These are phyloP conservation scores for Griposia aprilina DNA, from an alignment of 2,888 invertebrate species.

Conservation along the genomic window DNA sequence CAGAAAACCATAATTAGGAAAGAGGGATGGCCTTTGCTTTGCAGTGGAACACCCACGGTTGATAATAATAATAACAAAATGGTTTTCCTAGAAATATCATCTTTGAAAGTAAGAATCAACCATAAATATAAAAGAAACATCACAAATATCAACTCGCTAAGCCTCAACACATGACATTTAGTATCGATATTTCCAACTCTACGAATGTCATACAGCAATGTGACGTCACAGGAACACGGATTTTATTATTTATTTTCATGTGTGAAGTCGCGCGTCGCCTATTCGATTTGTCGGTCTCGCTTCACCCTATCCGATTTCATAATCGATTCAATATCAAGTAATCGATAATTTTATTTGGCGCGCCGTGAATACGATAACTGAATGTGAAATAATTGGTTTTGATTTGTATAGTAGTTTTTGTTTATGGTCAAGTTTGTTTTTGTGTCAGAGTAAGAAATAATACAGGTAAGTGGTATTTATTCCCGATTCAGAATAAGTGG, in stretches of 20 bases:
- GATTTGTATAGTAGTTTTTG: constrained; percentile 56
- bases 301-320: constrained; percentile 43
- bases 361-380: constrained; percentile 53
- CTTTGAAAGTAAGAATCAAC: background rate
- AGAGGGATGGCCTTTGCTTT: background rate
- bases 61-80: background rate
- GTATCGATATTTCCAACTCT: constrained; percentile 36
- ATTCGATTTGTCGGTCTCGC: constrained; percentile 54
- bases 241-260: constrained; percentile 48
- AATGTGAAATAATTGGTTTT: constrained; percentile 57
- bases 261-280: constrained; percentile 39
- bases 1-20: background rate
- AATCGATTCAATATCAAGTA: constrained; percentile 51
- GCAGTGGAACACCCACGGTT: background rate
- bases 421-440: constrained; percentile 47
- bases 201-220: constrained; percentile 39
- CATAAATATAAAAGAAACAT: constrained; percentile 5
- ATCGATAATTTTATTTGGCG: constrained; percentile 34
- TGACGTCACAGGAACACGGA: constrained; percentile 51
- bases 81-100: background rate
- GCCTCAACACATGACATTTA: constrained; percentile 29
- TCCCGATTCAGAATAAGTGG: background rate
- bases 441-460: background rate
- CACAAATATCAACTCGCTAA: constrained; percentile 10
- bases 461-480: background rate